A percentile compares a stretch with the other conserved stretches of the same genome.
These are phyloP conservation scores for Gonatopus flavifemur DNA, from an alignment of 1,140 invertebrate species.

Conservation along the genomic window DNA sequence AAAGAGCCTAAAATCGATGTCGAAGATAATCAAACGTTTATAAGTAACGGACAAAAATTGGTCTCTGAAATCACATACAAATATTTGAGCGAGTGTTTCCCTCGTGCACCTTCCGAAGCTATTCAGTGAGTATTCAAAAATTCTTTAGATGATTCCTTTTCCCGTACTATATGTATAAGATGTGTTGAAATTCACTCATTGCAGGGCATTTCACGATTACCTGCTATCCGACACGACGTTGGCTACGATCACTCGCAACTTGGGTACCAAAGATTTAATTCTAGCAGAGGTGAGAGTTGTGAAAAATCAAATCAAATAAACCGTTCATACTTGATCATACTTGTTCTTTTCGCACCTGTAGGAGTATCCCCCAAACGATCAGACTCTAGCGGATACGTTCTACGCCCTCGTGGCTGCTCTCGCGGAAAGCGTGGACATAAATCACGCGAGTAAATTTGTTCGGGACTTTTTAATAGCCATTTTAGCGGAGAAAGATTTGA, in stretches of 20 bases:
- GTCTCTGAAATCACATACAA: slow-evolving; percentile 61
- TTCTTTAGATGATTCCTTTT: neutral
- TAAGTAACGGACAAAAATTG: slow-evolving; percentile 66
- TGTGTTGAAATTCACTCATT: slow-evolving; percentile 24
- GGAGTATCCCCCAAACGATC: slow-evolving; percentile 74
- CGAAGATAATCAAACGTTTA: slow-evolving; percentile 70
- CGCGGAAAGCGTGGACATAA: slow-evolving; percentile 43
- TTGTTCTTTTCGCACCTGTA: slow-evolving; percentile 59
- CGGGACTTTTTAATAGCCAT: slow-evolving; percentile 84
- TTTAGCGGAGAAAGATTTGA: slow-evolving; percentile 78
- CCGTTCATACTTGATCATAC: slow-evolving; percentile 19
- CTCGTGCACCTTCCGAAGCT: slow-evolving; percentile 72
- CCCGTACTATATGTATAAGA: too few species aligned
- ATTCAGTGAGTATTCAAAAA: slow-evolving; percentile 55
- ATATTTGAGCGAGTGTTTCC: slow-evolving; percentile 66
- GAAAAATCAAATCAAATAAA: slow-evolving; percentile 16
- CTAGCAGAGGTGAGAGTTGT: slow-evolving; percentile 66
- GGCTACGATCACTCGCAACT: slow-evolving; percentile 67
- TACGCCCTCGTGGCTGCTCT: slow-evolving; percentile 82
- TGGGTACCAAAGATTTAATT: slow-evolving; percentile 84
- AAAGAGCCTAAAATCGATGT: slow-evolving; percentile 62
- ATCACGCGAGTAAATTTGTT: slow-evolving; percentile 72
- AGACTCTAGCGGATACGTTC: slow-evolving; percentile 74
- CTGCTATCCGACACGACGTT: slow-evolving; percentile 69
- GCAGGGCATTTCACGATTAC: slow-evolving; percentile 65